Evolutionary conservation across 2,888 invertebrate species (phyloP), one percentile per base, ranked within the genome.

Genomic region (Empis livida): DNA sequence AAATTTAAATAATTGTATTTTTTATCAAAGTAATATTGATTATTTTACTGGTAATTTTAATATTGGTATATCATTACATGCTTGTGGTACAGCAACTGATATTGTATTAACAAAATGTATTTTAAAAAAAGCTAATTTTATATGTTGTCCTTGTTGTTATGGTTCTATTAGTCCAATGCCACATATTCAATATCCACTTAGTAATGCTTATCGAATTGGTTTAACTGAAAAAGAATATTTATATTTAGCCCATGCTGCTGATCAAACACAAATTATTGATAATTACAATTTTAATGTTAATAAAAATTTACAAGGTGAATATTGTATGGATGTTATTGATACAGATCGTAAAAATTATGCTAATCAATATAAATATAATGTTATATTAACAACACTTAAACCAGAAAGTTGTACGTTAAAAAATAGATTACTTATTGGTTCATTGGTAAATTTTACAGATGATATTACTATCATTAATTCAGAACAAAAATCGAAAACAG

Each of bases 41-140:
- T 93, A 92, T 62, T 93, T 90, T 62, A 74, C 75, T 64, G 80
- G 89, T 0, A 63, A 74, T 43, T 89, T 94, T 71, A 78, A 92
- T 60, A 77, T 96, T 50, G 95, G 95, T 0, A 79, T 87, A 32
- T 87, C 88, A 5, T 71, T 96, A 31, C 95, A 95, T 70, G 95
- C 94, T 4, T 96, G 95, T 70, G 95, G 95, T 1, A 84, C 90
- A 11, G 94, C 94, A 2, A 93, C 91, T 2, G 96, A 96, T 69
- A 76, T 95, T 51, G 93, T 95, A 1, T 73, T 95, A 44, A 79
- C 85, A 57, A 84, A 84, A 61, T 95, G 95, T 64, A 74, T 87
- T 13, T 71, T 76, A 42, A 78, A 75, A 13, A 74, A 74, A 48
- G 93, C 94, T 0, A 77, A 82, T 53, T 93, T 95, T 72, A 84